Conservation (phyloP, 2,888 invertebrate genomes). For the Orgyia antiqua region DNA sequence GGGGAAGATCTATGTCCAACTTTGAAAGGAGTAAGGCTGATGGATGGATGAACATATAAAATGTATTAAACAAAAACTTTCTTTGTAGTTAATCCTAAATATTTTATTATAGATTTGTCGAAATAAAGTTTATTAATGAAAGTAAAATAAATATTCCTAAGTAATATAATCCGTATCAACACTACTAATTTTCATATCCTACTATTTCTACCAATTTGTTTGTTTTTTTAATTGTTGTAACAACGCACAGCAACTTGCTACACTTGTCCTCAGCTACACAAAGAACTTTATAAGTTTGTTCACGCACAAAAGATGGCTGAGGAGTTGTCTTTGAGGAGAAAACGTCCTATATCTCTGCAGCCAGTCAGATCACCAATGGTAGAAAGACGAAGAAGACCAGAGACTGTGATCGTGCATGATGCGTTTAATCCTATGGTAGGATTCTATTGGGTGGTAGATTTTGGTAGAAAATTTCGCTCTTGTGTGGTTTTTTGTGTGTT, state of each 20-base stretch:
- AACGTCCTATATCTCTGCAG: slow-evolving; percentile 45
- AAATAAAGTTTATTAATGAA: too few relatives aligned
- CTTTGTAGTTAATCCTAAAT: too few relatives aligned
- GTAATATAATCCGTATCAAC: too few relatives aligned
- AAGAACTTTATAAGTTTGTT: slow-evolving; percentile 53
- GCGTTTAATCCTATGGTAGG: slow-evolving; percentile 40
- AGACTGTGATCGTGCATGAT: slow-evolving; percentile 49
- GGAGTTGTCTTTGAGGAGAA: slow-evolving; percentile 16
- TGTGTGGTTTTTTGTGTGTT: too few relatives aligned
- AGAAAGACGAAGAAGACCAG: slow-evolving; percentile 34
- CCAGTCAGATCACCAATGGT: slow-evolving; percentile 24
- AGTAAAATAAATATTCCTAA: too few relatives aligned
- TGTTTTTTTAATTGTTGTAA: background rate
- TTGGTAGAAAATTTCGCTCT: background rate
- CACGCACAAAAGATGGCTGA: slow-evolving; percentile 23
- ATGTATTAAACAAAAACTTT: too few relatives aligned
- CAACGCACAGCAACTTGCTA: background rate
- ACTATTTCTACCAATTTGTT: background rate
- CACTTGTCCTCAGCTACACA: slow-evolving; percentile 53
- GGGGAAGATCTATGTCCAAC: too few relatives aligned
- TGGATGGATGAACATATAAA: too few relatives aligned
- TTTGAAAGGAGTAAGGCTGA: too few relatives aligned
- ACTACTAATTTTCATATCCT: too few relatives aligned
- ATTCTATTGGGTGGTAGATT: slow-evolving; percentile 1
- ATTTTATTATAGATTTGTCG: too few relatives aligned